Evolutionary conservation across 2,113 vertebrate genomes (phyloP).

Genomic region (Syrmaticus mikado): DNA sequence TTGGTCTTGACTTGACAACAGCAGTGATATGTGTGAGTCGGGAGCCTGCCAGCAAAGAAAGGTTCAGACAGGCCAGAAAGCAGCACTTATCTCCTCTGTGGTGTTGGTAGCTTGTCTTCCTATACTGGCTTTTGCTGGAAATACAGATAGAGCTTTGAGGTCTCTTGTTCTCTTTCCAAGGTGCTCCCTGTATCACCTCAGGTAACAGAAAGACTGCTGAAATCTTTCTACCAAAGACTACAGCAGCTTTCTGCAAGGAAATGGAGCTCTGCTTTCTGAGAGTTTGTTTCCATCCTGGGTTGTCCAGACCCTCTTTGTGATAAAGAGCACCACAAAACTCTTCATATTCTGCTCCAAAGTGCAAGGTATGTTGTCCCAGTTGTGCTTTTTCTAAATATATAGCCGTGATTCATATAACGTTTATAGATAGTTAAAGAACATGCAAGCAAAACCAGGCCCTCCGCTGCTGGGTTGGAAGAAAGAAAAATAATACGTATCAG

Average conservation of each 20-base stretch:
- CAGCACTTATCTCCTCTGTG: accelerated
- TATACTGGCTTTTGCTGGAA: background rate
- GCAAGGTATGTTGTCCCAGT: background rate
- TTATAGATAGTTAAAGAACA: background rate
- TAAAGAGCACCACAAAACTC: background rate
- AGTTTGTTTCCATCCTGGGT: background rate
- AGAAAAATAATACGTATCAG: background rate
- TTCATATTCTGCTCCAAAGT: background rate
- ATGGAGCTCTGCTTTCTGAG: background rate
- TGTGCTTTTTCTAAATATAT: background rate
- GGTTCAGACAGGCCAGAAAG: background rate
- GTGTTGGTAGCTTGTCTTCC: background rate
- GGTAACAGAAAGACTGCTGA: background rate
- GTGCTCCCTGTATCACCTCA: background rate
- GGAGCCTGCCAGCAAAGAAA: background rate
- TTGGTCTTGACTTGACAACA: background rate
- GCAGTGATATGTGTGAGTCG: background rate
- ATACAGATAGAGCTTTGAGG: background rate
- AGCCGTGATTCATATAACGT: background rate
- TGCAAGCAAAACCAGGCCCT: background rate
- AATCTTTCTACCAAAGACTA: background rate
- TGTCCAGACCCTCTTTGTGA: background rate
- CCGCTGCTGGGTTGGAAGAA: background rate
- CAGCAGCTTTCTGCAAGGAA: background rate
- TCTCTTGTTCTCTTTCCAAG: background rate